Base-by-base conservation (phyloP, 1,140 invertebrate genomes). In the Epicauta chinensis region DNA sequence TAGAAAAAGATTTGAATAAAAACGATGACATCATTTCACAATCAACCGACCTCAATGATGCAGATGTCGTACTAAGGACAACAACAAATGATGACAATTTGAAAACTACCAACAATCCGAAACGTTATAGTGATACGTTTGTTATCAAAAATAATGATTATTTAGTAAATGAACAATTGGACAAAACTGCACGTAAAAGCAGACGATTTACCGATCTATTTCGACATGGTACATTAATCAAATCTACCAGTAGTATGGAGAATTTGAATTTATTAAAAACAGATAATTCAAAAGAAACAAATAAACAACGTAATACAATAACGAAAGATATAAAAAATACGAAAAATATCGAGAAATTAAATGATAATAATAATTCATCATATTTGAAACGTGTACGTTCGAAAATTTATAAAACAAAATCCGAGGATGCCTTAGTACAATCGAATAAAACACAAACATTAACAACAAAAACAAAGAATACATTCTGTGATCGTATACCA, bases 81-180 rank as follows among this genome's bases (percentile, higher is more conserved):
- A 49, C 7, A 12, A 31, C 39, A 15, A 16, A 16, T 11, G 30
- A 13, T 32, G 38, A 31, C 41, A 39, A 29, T 32, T 35, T 39
- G 1, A 36, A 52, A 32, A 50, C 43, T 42, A 58, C 56, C 30
- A 50, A 17, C 10, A 46, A 57, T 23, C 35, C 61, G 10, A 70
- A 70, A 51, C 61, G 68, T 35, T 70, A 67, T 55, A 70, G 68
- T 53, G 68, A 70, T 56, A 67, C 66, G 52, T 66, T 61, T 38
- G 62, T 70, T 11, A 59, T 67, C 14, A 61, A 65, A 51, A 65
- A 63, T 31, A 65, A 64, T 43, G 65, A 64, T 11, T 63, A 66
- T 43, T 65, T 64, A 31, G 45, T 59, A 11, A 17, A 17, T 2
- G 53, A 56, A 17, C 35, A 61, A 53, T 44, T 55, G 9, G 63